phyloP scores from a whole-genome alignment of 1,140 invertebrate species.

The Hirudo medicinalis region DNA sequence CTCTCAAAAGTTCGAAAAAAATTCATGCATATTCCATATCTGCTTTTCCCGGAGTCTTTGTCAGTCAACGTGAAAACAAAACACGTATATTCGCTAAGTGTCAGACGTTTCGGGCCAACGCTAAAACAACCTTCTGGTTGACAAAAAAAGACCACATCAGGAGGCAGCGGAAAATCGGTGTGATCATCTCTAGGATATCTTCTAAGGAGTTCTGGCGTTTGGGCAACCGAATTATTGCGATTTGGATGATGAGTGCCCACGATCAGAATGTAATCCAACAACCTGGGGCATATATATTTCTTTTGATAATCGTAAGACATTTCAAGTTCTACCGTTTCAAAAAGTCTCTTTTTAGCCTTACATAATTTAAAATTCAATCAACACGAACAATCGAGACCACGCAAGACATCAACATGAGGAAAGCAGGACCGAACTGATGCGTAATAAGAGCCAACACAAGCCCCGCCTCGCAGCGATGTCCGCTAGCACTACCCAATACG shows the following conservation, averaged over 20 bases:
- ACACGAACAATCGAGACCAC: too few species aligned
- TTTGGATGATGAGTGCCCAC: slow-evolving; percentile 66
- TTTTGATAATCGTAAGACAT: slow-evolving; percentile 29
- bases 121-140: slow-evolving; percentile 94
- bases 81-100: slow-evolving; percentile 67
- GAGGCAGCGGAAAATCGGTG: slow-evolving; percentile 80
- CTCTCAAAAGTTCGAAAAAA: slow-evolving; percentile 76
- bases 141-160: slow-evolving; percentile 98
- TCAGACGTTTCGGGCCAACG: slow-evolving; percentile 62
- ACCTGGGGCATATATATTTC: slow-evolving; percentile 50
- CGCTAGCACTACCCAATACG: too few species aligned
- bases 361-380: too few species aligned
- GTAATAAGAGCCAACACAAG: too few species aligned
- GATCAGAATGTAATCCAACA: slow-evolving; percentile 84
- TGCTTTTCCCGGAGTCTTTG: slow-evolving; percentile 81
- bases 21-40: slow-evolving; percentile 83
- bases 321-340: background rate
- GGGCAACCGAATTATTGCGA: slow-evolving; percentile 38
- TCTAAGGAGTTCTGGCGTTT: slow-evolving; percentile 44
- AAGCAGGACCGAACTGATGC: too few species aligned
- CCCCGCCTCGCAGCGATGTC: too few species aligned
- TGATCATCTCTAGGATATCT: slow-evolving; percentile 95
- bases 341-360: too few species aligned
- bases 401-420: too few species aligned
- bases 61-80: slow-evolving; percentile 98